Base-by-base conservation (phyloP, 2,797 vertebrate genomes). In the Microctenopoma stevenorrisi region DNA sequence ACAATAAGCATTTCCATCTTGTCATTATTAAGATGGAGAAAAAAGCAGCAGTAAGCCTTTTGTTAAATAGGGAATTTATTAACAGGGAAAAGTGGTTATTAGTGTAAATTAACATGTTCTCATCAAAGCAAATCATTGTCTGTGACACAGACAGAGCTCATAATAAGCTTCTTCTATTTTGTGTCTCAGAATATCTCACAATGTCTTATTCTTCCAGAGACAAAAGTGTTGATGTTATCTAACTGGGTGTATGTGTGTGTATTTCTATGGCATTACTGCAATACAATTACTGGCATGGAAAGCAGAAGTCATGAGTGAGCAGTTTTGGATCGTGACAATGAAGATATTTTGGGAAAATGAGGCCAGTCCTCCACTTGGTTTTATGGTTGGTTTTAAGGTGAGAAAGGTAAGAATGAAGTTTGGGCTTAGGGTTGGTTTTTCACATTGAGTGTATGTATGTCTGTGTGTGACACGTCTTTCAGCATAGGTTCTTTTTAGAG, bases 101-200 rank as follows among this genome's bases (percentile, higher is more conserved):
- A 16, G 15, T 40, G 14, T 22, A 58, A 11, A 13, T 12, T 30
- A 37, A 46, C 25, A 54, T 10, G 14, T 33, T 43, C n/a, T 57
- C 10, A 50, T 46, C 15, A 42, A 33, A 33, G 9, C 7, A 30
- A n/a, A 56, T 68, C 30, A 16, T 3, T 50, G n/a, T n/a, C 26
- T 25, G 22, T 13, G 22, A 46, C 13, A 37, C 37, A 43, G 8
- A 43, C 8, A 35, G 5, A 58, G 40, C 52, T 47, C 4, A 2
- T 62, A 5, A 51, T 37, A 64, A 49, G 16, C 52, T 12, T 61
- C 18, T 67, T 56, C 37, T 38, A 28, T 62, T 57, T 15, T 47
- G 22, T 33, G 26, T 11, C 10, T 72, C 49, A 56, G 74, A 62
- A 38, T 15, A 15, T 42, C 40, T 42, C 13, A 42, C 13, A 42